Conservation (phyloP, 2,888 invertebrate species). For the Abrostola triplasia region DNA sequence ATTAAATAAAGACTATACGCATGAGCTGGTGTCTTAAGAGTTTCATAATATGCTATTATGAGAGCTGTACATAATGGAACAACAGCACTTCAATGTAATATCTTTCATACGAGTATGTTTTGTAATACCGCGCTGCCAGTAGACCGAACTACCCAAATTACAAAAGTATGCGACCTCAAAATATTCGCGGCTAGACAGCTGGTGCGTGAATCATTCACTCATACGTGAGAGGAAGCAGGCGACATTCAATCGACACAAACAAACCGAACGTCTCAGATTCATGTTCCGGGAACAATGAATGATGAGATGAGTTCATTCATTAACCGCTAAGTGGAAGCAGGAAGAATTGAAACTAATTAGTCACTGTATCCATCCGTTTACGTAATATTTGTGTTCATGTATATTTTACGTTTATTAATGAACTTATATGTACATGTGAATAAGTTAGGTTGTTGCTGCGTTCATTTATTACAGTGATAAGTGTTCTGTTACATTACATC, state of each 20-base stretch:
- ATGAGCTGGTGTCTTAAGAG: slow-evolving; percentile 23
- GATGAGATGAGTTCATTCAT: slow-evolving; percentile 70
- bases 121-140: not conserved
- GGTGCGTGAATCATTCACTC: slow-evolving; percentile 66
- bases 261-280: slow-evolving; percentile 57
- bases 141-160: slow-evolving; percentile 26
- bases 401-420: slow-evolving; percentile 4
- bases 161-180: slow-evolving; percentile 31
- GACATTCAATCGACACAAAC: slow-evolving; percentile 61
- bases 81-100: too few relatives aligned
- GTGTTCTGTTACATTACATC: too few relatives aligned
- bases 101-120: too few relatives aligned
- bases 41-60: slow-evolving; percentile 21
- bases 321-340: slow-evolving; percentile 48
- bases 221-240: slow-evolving; percentile 65
- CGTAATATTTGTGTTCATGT: slow-evolving; percentile 17
- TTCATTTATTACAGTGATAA: too few relatives aligned
- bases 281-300: slow-evolving; percentile 76
- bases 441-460: too few relatives aligned
- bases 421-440: not conserved
- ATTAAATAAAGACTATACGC: slow-evolving; percentile 49
- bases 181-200: slow-evolving; percentile 48
- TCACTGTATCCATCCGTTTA: slow-evolving; percentile 43
- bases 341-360: slow-evolving; percentile 63
- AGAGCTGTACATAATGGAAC: not conserved